Percentiles rank a stretch among this genome's conserved stretches.
Conservation (phyloP, 1,140 invertebrate species). For the Pogonus chalceus region DNA sequence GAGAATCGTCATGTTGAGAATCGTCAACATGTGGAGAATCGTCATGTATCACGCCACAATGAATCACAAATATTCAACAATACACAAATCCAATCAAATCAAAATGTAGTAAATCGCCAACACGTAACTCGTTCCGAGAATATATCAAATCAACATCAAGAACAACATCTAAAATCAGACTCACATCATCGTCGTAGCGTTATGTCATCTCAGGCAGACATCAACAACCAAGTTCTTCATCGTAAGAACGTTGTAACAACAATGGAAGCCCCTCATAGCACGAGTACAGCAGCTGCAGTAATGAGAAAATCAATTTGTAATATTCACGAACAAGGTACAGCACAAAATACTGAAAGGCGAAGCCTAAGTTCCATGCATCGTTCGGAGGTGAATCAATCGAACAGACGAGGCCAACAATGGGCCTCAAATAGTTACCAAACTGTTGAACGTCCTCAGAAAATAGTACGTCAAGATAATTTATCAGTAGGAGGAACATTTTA, state of each 20-base stretch:
- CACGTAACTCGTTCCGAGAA: conserved; percentile 4
- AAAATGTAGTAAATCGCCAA: conserved; percentile 5
- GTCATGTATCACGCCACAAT: conserved; percentile 15
- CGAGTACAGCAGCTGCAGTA: conserved; percentile 62
- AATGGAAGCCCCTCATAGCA: conserved; percentile 35
- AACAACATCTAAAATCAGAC: conserved; percentile 24
- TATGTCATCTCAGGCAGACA: conserved; percentile 59
- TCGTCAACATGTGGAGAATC: conserved; percentile 17
- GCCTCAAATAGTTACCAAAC: conserved; percentile 35
- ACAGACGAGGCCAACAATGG: conserved; percentile 33
- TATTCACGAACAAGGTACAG: conserved; percentile 56
- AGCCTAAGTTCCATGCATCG: conserved; percentile 68
- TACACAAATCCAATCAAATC: background rate
- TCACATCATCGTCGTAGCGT: conserved; percentile 55
- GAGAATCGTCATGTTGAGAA: conserved; percentile 1
- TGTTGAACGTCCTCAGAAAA: conserved; percentile 43
- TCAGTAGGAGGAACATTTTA: conserved; percentile 59
- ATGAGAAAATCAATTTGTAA: conserved; percentile 70
- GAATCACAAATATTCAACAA: conserved; percentile 5
- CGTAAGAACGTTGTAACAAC: conserved; percentile 51
- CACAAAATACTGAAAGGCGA: conserved; percentile 55
- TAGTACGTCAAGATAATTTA: conserved; percentile 50
- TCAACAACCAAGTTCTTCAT: conserved; percentile 65
- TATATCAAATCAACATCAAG: background rate
- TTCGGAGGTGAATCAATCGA: conserved; percentile 38